A percentile compares a stretch with the other conserved stretches of the same genome.
These are phyloP conservation scores for Acropternis orthonyx DNA, from an alignment of 2,797 vertebrate species.

Conservation along the genomic window DNA sequence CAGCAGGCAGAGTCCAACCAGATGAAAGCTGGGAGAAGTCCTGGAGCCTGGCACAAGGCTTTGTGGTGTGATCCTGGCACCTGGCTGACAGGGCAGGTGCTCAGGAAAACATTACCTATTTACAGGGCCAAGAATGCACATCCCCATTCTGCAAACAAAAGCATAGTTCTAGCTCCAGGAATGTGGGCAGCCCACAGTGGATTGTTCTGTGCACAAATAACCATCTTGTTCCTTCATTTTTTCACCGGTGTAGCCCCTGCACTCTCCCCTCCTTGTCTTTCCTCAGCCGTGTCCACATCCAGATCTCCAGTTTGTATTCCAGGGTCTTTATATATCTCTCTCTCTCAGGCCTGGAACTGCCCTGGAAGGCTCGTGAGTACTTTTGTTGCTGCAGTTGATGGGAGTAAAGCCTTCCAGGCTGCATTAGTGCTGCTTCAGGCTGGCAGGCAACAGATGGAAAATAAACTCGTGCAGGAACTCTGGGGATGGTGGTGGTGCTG, in stretches of 20 bases:
- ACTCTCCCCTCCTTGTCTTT: neutral
- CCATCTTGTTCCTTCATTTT: neutral
- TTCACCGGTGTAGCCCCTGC: neutral
- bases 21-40: neutral
- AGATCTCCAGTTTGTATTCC: neutral
- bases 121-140: neutral
- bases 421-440: slow-evolving; percentile 63
- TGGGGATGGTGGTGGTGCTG: slow-evolving; percentile 24
- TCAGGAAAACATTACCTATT: neutral
- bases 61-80: fast-evolving
- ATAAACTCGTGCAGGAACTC: slow-evolving; percentile 43
- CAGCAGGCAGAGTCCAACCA: neutral
- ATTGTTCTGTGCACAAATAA: neutral
- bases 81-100: neutral
- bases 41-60: neutral
- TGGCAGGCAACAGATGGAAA: slow-evolving; percentile 68
- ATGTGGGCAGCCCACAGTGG: fast-evolving
- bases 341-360: neutral
- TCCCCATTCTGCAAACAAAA: neutral
- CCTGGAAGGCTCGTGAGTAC: slow-evolving; percentile 45
- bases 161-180: neutral
- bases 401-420: slow-evolving; percentile 57
- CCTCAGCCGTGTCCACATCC: neutral
- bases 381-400: slow-evolving; percentile 35
- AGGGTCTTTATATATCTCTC: neutral